phyloP scores from a whole-genome alignment of 2,113 vertebrate species.

The Glareola pratincola region DNA sequence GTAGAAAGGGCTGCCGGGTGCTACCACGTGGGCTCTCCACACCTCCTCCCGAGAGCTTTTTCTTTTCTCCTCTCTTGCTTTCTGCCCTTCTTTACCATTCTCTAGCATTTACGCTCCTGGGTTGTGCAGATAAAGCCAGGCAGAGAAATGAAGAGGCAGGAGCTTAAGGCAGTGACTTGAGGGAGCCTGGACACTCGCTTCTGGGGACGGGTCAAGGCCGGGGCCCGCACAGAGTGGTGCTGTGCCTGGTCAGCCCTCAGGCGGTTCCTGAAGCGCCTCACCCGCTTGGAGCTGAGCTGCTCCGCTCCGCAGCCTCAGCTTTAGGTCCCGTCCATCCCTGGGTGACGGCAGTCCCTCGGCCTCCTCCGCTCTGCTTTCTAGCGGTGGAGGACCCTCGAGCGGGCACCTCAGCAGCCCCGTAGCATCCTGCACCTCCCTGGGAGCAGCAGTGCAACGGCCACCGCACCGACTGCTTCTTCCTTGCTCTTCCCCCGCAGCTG shows the following conservation, averaged over 20 bases:
- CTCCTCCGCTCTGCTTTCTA: background rate
- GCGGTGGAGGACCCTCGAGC: background rate
- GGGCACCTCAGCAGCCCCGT: background rate
- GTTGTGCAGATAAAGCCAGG: accelerated
- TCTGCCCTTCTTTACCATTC: background rate
- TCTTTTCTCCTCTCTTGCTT: background rate
- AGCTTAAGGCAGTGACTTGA: background rate
- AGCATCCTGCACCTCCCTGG: accelerated
- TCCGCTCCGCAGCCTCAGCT: background rate
- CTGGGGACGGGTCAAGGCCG: background rate
- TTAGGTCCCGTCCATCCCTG: background rate
- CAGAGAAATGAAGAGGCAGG: background rate
- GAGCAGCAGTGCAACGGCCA: accelerated
- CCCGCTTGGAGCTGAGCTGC: background rate
- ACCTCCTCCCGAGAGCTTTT: background rate
- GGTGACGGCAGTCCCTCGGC: background rate
- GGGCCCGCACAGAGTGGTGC: background rate
- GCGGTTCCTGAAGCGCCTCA: background rate
- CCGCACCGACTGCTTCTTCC: background rate
- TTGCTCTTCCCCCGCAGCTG: background rate
- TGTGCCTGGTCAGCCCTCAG: background rate
- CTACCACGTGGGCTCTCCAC: background rate
- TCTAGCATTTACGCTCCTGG: background rate
- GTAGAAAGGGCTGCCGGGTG: background rate
- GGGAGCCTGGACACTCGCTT: accelerated